Conservation (phyloP, 2,888 invertebrate genomes). For the Leptogaster cylindrica region DNA sequence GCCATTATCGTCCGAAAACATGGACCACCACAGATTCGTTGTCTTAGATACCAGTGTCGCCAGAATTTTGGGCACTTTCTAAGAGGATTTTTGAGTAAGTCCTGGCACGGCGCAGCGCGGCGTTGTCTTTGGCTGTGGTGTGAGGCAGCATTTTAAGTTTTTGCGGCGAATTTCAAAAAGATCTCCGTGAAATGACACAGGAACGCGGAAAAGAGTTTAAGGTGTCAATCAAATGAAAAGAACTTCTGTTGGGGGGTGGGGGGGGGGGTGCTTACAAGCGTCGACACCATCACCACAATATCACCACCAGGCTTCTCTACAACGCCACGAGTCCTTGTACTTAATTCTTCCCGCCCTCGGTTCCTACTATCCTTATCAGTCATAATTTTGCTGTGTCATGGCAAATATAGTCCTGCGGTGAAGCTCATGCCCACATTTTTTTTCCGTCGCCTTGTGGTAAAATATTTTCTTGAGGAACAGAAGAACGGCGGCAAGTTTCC, state of each 20-base stretch:
- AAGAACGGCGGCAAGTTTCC: neutral
- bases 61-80: neutral
- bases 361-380: neutral
- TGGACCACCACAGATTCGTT: neutral
- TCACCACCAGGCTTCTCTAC: too few species aligned
- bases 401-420: neutral
- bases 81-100: too few species aligned
- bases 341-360: neutral
- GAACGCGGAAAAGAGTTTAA: constrained; percentile 17
- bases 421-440: neutral
- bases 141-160: neutral
- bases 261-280: neutral
- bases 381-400: neutral
- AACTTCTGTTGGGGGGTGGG: neutral
- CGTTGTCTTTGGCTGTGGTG: too few species aligned
- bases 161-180: neutral
- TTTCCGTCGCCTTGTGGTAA: neutral
- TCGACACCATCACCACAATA: neutral
- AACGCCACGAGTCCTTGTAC: neutral
- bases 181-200: constrained; percentile 2
- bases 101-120: too few species aligned
- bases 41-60: constrained; percentile 11
- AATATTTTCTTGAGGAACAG: neutral
- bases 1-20: constrained; percentile 28
- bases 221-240: constrained; percentile 22